A percentile compares a stretch with the other conserved stretches of the same genome.
phyloP scores from a whole-genome alignment of 2,113 vertebrate genomes.

The Hippopotamus amphibius region DNA sequence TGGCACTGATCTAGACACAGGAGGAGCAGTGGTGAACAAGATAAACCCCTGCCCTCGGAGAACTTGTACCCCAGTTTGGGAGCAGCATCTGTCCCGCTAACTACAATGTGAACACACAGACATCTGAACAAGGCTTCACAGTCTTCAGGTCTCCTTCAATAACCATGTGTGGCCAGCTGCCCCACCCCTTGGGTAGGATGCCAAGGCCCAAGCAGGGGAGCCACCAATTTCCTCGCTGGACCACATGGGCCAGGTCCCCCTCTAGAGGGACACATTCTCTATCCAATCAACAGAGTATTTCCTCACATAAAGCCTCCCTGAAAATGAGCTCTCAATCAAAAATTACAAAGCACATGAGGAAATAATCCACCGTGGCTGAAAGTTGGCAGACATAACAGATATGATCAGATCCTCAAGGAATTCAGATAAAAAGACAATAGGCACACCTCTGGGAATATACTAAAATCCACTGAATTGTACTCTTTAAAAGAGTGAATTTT shows the following conservation, averaged over 20 bases:
- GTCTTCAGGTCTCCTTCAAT: not conserved
- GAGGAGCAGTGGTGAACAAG: not conserved
- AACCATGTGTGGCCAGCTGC: not conserved
- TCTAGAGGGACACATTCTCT: not conserved
- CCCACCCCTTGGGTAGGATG: not conserved
- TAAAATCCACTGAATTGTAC: not conserved
- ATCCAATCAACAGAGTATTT: not conserved
- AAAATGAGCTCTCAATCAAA: not conserved
- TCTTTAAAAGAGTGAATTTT: not conserved
- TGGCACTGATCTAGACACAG: not conserved
- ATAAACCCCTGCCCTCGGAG: not conserved
- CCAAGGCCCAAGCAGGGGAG: not conserved
- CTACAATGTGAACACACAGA: accelerated
- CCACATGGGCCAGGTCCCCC: not conserved
- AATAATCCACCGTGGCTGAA: not conserved
- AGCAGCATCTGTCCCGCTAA: too few relatives aligned
- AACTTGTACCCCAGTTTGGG: not conserved
- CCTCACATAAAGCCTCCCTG: not conserved
- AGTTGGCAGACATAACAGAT: not conserved
- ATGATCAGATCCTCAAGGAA: not conserved
- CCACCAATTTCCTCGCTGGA: not conserved
- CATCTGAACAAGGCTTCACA: not conserved
- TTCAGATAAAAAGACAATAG: not conserved
- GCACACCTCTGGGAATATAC: not conserved
- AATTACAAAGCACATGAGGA: not conserved